Percentiles rank a stretch among this genome's conserved stretches.
Conservation (phyloP, 2,797 vertebrate genomes). For the Silurus lanzhouensis region DNA sequence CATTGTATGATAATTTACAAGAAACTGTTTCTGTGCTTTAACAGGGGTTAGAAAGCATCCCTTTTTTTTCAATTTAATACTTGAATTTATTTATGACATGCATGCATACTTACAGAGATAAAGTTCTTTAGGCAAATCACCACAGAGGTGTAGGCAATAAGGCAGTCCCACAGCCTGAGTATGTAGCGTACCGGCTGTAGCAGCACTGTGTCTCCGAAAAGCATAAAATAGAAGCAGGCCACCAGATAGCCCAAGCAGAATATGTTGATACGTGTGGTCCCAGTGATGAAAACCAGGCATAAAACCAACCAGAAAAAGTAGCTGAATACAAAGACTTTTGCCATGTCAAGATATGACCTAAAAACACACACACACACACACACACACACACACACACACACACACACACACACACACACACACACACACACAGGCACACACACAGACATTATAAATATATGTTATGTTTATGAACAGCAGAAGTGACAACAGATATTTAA, state of each 20-base stretch:
- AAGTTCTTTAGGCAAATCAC: constrained; percentile 78
- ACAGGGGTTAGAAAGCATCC: background rate
- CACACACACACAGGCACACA: too few relatives aligned
- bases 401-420: background rate
- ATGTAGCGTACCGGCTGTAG: constrained; percentile 74
- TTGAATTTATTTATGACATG: background rate
- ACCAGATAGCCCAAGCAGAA: constrained; percentile 77
- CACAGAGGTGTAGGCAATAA: constrained; percentile 74
- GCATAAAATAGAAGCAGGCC: constrained; percentile 81
- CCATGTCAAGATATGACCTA: constrained; percentile 79
- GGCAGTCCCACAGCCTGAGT: constrained; percentile 74
- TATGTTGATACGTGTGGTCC: constrained; percentile 75
- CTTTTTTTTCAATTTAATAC: background rate
- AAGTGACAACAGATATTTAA: background rate
- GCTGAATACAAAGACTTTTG: constrained; percentile 76
- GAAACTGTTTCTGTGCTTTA: background rate
- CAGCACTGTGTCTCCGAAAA: constrained; percentile 75
- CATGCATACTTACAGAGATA: constrained; percentile 68
- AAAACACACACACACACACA: constrained; percentile 2
- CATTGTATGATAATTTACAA: background rate
- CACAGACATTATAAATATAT: background rate
- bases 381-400: constrained; percentile 3
- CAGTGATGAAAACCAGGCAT: constrained; percentile 82
- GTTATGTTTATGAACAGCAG: background rate
- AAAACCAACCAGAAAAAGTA: constrained; percentile 83